Evolutionary conservation across 2,113 vertebrate species (phyloP), one percentile per base, ranked within the genome.

Genomic region (Pluvialis apricaria): DNA sequence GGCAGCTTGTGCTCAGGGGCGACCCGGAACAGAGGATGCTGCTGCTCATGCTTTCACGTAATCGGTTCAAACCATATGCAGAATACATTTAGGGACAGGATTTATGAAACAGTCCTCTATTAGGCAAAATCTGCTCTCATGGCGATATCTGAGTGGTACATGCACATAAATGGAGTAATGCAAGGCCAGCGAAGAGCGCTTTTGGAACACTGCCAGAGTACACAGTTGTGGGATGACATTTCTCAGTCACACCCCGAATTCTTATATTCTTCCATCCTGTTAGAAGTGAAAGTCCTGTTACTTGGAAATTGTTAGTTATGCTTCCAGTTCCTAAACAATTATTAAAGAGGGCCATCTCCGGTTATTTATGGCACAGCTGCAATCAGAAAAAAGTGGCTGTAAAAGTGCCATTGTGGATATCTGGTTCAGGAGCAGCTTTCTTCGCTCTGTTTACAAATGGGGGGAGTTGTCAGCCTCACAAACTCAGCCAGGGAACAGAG

Each of bases 351-450:
- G 47, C 70, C 82, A 21, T 86, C 70, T 95, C 1, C 1, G 29
- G 57, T 84, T 91, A 92, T 94, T 94, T 94, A 84, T 51, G 62
- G 36, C 66, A 61, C 36, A 91, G 45, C 38, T 95, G 73, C 58
- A 82, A 82, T 45, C 70, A 73, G 77, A 40, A 91, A 66, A 78
- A 86, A 78, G 88, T 22, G 89, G 62, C 70, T 87, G 17, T 92
- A 85, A 92, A 95, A 90, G 54, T 94, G 84, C 28, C 62, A 62
- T 75, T 45, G 42, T 61, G 66, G 80, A 52, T 88, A 58, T 77
- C 28, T 80, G 49, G 29, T 91, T 79, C 62, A 65, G 31, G 36
- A 89, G 38, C 58, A 72, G 66, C 42, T 84, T 86, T 82, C 52
- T 90, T 82, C 5, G 0, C 15, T 94, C 65, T 47, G 6, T 92